phyloP scores from a whole-genome alignment of 2,113 vertebrate species.

The Gobio gobio region DNA sequence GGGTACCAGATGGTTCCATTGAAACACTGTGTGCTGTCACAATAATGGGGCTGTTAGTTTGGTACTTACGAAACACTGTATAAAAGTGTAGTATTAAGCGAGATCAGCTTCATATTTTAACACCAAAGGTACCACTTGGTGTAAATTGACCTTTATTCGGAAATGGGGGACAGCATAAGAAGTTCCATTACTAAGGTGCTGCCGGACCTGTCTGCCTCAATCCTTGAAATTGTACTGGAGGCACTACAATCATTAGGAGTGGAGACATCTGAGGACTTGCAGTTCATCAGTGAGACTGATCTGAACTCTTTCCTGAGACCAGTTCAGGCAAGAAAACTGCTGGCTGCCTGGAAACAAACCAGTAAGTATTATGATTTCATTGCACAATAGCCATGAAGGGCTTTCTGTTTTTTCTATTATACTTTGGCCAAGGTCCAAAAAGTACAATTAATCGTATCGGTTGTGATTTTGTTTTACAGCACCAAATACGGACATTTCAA shows the following conservation, averaged over 20 bases:
- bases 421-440: too few relatives aligned
- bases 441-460: too few relatives aligned
- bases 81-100: too few relatives aligned
- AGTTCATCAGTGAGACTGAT: not conserved
- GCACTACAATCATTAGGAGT: conserved; percentile 37
- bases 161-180: conserved; percentile 22
- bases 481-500: too few relatives aligned
- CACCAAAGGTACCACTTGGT: too few relatives aligned
- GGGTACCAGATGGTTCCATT: conserved; percentile 57
- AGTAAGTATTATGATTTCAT: conserved; percentile 12
- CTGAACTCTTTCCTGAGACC: not conserved
- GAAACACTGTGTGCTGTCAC: conserved; percentile 54
- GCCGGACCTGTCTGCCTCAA: conserved; percentile 46
- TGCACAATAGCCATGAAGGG: too few relatives aligned
- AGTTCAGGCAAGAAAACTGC: not conserved
- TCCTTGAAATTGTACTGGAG: conserved; percentile 17
- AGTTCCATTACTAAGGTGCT: conserved; percentile 46
- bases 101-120: too few relatives aligned
- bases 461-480: too few relatives aligned
- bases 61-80: too few relatives aligned
- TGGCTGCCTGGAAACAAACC: conserved; percentile 2
- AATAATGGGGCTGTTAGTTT: not conserved
- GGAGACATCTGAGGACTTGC: not conserved
- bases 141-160: not conserved
- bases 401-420: too few relatives aligned